These are phyloP conservation scores for Trogon surrucura DNA, from an alignment of 2,113 vertebrate genomes.

Conservation along the genomic window DNA sequence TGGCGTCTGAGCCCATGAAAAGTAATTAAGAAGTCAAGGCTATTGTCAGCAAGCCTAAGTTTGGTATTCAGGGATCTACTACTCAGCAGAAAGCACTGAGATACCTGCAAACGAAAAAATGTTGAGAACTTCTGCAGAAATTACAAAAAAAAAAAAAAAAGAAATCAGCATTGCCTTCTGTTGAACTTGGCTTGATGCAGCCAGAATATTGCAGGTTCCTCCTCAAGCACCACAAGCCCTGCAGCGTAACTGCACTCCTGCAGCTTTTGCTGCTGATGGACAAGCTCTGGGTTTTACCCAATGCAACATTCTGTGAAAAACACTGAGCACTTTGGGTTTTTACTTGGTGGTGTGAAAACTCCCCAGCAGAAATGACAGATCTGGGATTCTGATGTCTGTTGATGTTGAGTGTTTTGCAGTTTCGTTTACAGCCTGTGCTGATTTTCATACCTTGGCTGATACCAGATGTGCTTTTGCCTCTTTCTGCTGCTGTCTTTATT, in stretches of 20 bases:
- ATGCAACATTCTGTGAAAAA: not conserved
- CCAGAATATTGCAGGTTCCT: not conserved
- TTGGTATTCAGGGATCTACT: not conserved
- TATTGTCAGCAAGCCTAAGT: not conserved
- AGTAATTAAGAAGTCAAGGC: conserved; percentile 54
- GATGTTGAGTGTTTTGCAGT: not conserved
- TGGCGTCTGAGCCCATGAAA: not conserved
- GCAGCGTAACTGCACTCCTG: not conserved
- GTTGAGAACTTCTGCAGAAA: not conserved
- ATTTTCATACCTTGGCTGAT: not conserved
- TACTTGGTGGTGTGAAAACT: not conserved
- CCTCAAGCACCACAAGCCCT: not conserved
- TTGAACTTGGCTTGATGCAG: not conserved
- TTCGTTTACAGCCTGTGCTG: not conserved
- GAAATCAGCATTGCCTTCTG: not conserved
- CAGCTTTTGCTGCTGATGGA: not conserved
- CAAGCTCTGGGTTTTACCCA: not conserved
- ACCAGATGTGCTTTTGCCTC: not conserved
- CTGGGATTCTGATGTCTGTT: not conserved
- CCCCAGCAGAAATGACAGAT: not conserved
- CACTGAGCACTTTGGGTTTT: not conserved
- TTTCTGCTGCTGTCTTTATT: not conserved
- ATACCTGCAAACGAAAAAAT: not conserved
- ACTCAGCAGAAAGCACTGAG: not conserved
- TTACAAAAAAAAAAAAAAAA: not conserved